Conservation (phyloP, 2,797 vertebrate species). For the Naso thynnoides region DNA sequence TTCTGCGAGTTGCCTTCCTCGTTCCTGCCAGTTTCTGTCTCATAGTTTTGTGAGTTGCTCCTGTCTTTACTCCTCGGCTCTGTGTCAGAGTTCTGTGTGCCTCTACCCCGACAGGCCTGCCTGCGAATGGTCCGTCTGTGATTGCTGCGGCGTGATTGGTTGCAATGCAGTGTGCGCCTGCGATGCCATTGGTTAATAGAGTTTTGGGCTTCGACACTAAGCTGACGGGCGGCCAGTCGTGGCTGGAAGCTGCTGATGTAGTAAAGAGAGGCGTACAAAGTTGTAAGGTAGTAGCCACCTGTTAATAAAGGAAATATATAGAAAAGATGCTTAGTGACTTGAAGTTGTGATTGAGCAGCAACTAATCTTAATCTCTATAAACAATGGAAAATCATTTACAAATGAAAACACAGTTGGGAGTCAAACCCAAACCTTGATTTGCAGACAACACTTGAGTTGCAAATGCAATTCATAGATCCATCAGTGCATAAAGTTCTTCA, state of each 20-base stretch:
- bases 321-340: slow-evolving; percentile 3
- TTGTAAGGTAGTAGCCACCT: slow-evolving; percentile 94
- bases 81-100: neutral
- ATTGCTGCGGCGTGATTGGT: slow-evolving; percentile 69
- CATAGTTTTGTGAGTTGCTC: neutral
- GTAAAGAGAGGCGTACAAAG: slow-evolving; percentile 90
- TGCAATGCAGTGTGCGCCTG: slow-evolving; percentile 87
- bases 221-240: slow-evolving; percentile 79
- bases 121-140: slow-evolving; percentile 76
- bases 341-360: neutral
- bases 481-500: neutral
- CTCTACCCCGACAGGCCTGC: slow-evolving; percentile 16
- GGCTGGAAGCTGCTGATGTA: slow-evolving; percentile 90
- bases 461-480: neutral
- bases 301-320: slow-evolving; percentile 16
- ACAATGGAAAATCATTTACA: no score
- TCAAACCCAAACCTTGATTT: neutral
- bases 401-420: no score
- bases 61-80: slow-evolving; percentile 12
- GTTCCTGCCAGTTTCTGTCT: slow-evolving; percentile 8
- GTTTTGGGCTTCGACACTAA: slow-evolving; percentile 88
- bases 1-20: slow-evolving; percentile 9
- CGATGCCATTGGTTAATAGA: slow-evolving; percentile 92
- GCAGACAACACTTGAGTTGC: neutral
- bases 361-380: neutral